Base-by-base conservation (phyloP, 1,140 invertebrate species). In the Saccostrea echinata region DNA sequence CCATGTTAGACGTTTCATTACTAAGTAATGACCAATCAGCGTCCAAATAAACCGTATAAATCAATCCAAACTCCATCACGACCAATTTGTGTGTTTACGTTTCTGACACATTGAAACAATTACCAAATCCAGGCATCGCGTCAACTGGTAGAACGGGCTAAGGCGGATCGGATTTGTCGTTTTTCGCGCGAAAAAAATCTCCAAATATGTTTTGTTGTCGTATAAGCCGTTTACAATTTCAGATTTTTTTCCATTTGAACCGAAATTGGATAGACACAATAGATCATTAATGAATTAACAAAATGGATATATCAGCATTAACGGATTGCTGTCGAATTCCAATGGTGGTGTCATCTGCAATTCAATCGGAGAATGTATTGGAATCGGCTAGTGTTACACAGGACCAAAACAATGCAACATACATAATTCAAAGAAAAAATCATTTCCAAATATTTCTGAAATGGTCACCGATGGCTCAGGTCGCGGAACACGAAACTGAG, bases 221-320 rank as follows among this genome's bases (percentile, higher is more conserved):
- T 76, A 30, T 76, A 76, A 33, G 24, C 9, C 68, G 68, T 76
- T 76, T 76, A 27, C 24, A 76, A 76, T 76, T 76, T 76, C 68
- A 76, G 13, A 33, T 76, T 76, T 43, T 43, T 33, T 76, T 76
- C 68, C 27, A 76, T 76, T 76, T 76, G 68, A 76, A 76, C 24
- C 68, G 68, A 76, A 76, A 76, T 76, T 30, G 68, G 68, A 76
- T 76, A 76, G 68, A 76, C 24, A 27, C 68, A 76, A 76, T 76
- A 76, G 68, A 76, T 76, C 68, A 76, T 76, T 76, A 76, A 76
- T 76, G 68, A 76, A 76, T 76, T 76, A 76, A 76, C 68, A 76
- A 76, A 76, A 76, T 76, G 68, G 27, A 76, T 76, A 76, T 27
- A 76, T 27, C 27, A 13, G 68, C 68, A 76, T 76, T 33, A 76